Percentiles rank a stretch among this genome's conserved stretches.
These are phyloP conservation scores for Clarias macrocephalus DNA, from an alignment of 2,113 vertebrate species.

Conservation along the genomic window DNA sequence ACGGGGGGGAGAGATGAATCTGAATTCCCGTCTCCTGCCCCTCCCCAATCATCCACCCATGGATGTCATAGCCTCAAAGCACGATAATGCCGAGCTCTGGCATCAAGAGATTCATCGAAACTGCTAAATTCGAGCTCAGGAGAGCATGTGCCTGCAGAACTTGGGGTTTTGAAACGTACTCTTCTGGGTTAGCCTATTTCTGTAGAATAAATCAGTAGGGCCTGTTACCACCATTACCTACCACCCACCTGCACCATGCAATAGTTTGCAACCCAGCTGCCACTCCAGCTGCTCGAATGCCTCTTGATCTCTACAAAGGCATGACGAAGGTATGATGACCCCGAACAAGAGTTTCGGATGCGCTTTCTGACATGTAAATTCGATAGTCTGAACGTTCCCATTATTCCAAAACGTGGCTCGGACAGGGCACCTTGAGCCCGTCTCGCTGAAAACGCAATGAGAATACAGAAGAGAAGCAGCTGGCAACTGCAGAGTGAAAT, in stretches of 20 bases:
- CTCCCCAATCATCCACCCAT: constrained; percentile 42
- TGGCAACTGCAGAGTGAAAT: constrained; percentile 24
- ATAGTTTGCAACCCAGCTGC: background rate
- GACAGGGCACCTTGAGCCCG: constrained; percentile 38
- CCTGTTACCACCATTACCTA: constrained; percentile 1
- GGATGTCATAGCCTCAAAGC: constrained; percentile 39
- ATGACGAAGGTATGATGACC: constrained; percentile 3
- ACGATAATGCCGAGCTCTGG: constrained; percentile 7
- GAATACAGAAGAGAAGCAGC: constrained; percentile 28
- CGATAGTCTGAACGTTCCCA: background rate
- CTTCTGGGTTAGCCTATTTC: constrained; percentile 22
- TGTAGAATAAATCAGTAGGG: constrained; percentile 24
- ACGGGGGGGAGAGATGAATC: constrained; percentile 45
- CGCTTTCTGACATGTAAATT: constrained; percentile 25
- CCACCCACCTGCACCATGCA: background rate
- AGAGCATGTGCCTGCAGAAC: constrained; percentile 12
- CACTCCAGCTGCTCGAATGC: constrained; percentile 9
- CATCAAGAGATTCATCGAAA: constrained; percentile 38
- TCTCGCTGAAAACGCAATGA: constrained; percentile 28
- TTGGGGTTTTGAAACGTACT: constrained; percentile 6
- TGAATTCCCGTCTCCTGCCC: constrained; percentile 20
- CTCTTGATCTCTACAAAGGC: constrained; percentile 3
- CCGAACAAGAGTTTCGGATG: background rate
- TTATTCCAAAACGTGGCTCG: constrained; percentile 2
- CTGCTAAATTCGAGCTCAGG: constrained; percentile 30